A percentile compares a stretch with the other conserved stretches of the same genome.
Evolutionary conservation across 2,113 vertebrate genomes (phyloP).

Genomic region (Dipodomys merriami): DNA sequence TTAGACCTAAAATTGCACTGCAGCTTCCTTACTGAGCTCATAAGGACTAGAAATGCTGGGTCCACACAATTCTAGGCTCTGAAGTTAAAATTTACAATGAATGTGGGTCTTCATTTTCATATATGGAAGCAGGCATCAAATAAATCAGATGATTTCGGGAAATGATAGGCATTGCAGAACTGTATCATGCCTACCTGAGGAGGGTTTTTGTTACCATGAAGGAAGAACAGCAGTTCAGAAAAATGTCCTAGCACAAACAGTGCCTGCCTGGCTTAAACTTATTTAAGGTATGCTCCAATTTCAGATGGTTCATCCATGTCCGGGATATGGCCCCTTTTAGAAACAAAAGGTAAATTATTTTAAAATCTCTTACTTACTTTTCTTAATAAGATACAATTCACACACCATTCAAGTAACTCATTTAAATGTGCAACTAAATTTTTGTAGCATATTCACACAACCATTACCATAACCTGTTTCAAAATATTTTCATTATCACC

Average conservation of each 20-base stretch:
- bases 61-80: neutral
- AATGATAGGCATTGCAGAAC: neutral
- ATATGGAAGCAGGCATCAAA: neutral
- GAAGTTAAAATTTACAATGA: neutral
- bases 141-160: neutral
- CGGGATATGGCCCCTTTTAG: neutral
- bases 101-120: neutral
- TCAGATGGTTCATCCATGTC: neutral
- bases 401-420: neutral
- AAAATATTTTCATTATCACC: conserved; percentile 9
- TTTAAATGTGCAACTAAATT: conserved; percentile 1
- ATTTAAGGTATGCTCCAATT: neutral
- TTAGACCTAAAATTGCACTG: neutral
- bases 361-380: neutral
- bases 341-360: conserved; percentile 8
- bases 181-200: neutral
- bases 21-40: neutral
- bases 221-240: neutral
- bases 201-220: neutral
- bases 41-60: neutral
- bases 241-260: neutral
- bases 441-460: neutral
- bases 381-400: neutral
- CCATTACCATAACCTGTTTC: neutral
- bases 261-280: neutral